phyloP scores from a whole-genome alignment of 2,888 invertebrate genomes.

The Zeuzera pyrina region DNA sequence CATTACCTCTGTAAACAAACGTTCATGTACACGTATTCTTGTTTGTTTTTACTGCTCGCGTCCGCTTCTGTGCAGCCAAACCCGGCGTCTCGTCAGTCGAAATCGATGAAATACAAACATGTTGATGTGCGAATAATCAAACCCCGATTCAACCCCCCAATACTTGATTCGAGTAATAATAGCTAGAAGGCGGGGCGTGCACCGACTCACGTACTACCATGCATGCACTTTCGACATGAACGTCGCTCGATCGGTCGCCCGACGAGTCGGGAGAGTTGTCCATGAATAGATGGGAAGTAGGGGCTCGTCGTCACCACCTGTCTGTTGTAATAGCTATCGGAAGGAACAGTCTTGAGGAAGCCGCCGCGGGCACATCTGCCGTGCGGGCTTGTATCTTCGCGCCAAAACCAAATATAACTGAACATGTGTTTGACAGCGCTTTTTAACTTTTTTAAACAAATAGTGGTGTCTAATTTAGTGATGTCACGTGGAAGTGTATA shows the following conservation, averaged over 20 bases:
- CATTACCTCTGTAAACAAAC: no score
- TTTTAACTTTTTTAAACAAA: conserved; percentile 11
- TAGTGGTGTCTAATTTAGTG: conserved; percentile 9
- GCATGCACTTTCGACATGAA: conserved; percentile 4
- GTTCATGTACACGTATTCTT: no score
- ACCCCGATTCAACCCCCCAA: conserved; percentile 50
- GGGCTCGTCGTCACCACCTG: conserved; percentile 65
- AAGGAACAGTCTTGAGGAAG: conserved; percentile 40
- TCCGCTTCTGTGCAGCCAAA: conserved; percentile 15
- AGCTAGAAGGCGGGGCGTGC: conserved; percentile 33
- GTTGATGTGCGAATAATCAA: conserved; percentile 66
- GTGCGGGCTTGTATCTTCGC: conserved; percentile 41
- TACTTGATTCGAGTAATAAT: conserved; percentile 48
- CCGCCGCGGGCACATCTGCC: conserved; percentile 59
- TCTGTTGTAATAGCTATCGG: conserved; percentile 60
- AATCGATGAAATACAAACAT: conserved; percentile 66
- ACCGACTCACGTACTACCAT: conserved; percentile 36
- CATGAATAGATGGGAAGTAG: conserved; percentile 49
- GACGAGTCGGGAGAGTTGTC: conserved; percentile 25
- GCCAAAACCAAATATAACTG: conserved; percentile 43
- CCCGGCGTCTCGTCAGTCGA: conserved; percentile 24
- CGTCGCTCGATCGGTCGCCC: conserved; percentile 22
- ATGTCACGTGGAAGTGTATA: conserved; percentile 7
- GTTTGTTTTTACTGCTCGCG: conserved; percentile 12
- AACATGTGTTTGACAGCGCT: conserved; percentile 23